These are phyloP conservation scores for Nomada fabriciana DNA, from an alignment of 2,888 invertebrate genomes.

Conservation along the genomic window DNA sequence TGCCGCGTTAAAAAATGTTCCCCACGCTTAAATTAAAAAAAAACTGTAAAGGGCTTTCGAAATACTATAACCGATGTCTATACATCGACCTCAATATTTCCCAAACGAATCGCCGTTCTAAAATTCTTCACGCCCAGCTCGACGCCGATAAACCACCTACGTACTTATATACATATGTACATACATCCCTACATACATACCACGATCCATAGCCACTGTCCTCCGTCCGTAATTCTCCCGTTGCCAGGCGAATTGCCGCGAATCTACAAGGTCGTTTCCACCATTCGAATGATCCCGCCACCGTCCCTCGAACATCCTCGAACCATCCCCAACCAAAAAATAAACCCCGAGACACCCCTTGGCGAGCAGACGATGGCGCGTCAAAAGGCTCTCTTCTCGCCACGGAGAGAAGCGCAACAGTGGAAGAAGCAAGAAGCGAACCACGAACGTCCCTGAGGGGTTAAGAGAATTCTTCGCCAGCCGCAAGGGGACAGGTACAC, in stretches of 20 bases:
- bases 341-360: constrained; percentile 36
- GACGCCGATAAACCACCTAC: no score
- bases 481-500: constrained; percentile 3
- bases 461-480: background rate
- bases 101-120: background rate
- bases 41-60: no score
- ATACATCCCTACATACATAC: no score
- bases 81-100: background rate
- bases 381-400: constrained; percentile 16
- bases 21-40: no score
- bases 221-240: background rate
- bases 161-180: no score
- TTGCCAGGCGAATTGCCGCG: constrained; percentile 6
- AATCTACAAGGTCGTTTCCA: constrained; percentile 3
- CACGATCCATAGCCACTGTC: background rate
- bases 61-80: no score
- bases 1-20: no score
- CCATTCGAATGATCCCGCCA: background rate
- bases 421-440: background rate
- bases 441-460: constrained; percentile 48
- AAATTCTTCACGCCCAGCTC: no score
- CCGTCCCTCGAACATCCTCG: background rate
- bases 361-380: constrained; percentile 32
- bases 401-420: constrained; percentile 10
- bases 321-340: background rate